Percentiles rank a stretch among this genome's conserved stretches.
These are phyloP conservation scores for Hypsibius dujardini DNA, from an alignment of 1,140 invertebrate genomes.

Conservation along the genomic window DNA sequence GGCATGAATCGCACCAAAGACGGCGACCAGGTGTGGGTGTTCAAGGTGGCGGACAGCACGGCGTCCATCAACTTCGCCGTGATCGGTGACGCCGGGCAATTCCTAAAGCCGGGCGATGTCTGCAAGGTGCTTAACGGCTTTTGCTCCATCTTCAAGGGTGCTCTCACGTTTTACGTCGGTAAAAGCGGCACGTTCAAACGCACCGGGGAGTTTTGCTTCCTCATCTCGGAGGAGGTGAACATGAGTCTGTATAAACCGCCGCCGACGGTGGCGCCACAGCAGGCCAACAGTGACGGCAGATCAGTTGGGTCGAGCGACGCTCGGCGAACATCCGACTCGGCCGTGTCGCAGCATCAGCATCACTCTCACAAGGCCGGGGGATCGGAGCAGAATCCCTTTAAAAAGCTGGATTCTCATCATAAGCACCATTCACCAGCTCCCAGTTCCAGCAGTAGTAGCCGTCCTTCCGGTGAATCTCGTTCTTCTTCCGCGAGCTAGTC, in stretches of 20 bases:
- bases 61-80: constrained; percentile 81
- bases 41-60: constrained; percentile 76
- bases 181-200: neutral
- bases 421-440: too few species aligned
- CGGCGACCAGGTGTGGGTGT: constrained; percentile 58
- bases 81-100: constrained; percentile 79
- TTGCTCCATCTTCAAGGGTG: neutral
- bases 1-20: constrained; percentile 74
- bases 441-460: too few species aligned
- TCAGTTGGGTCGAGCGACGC: too few species aligned
- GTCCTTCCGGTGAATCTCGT: too few species aligned
- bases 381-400: too few species aligned
- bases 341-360: too few species aligned
- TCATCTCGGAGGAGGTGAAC: neutral
- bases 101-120: constrained; percentile 38
- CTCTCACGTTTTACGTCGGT: constrained; percentile 12
- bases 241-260: neutral
- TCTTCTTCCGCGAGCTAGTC: too few species aligned
- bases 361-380: too few species aligned
- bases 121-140: constrained; percentile 3
- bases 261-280: too few species aligned
- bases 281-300: too few species aligned
- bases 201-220: constrained; percentile 7
- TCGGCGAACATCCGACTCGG: too few species aligned
- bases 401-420: too few species aligned